Base-by-base conservation (phyloP, 2,888 invertebrate species). In the Chromoteleia sp. region DNA sequence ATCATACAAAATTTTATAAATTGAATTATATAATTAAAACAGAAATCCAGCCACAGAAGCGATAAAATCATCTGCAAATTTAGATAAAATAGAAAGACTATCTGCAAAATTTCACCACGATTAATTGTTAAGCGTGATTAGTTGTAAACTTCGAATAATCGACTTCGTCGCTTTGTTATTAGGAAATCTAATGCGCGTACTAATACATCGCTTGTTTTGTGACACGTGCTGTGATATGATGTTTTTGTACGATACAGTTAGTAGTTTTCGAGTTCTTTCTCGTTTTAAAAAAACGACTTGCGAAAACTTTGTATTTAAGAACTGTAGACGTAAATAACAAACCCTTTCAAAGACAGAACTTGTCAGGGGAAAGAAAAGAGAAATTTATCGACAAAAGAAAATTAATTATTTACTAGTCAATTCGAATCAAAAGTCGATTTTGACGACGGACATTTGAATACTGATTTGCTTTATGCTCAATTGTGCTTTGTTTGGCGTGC, bases 201-300 rank as follows among this genome's bases (percentile, higher is more conserved):
- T 68, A 67, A 75, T 82, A 54, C 75, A 82, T 82, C 70, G 74
- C 78, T 82, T 70, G 52, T 81, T 82, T 82, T 54, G 77, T 78
- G 77, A 82, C 70, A 82, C 73, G 17, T 77, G 81, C 81, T 81
- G 81, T 81, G 81, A 81, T 81, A 81, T 75, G 73, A 81, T 81
- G 76, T 76, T 81, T 75, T 77, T 81, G 76, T 81, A 81, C 76
- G 50, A 33, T 67, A 73, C 76, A 71, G 59, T 70, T 77, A 63
- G 43, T 65, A 76, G 54, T 63, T 74, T 56, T 45, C 74, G 21
- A 68, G 30, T 52, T 52, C 54, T 65, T 63, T 39, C 8, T 77
- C 56, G 70, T 70, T 70, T 70, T 39, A n/a, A 48, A 71, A 70
- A 71, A 70, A 56, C 61, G 63, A 63, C 52, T 67, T 21, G 67